phyloP scores from a whole-genome alignment of 2,113 vertebrate species.

The Brevimyrus niger region DNA sequence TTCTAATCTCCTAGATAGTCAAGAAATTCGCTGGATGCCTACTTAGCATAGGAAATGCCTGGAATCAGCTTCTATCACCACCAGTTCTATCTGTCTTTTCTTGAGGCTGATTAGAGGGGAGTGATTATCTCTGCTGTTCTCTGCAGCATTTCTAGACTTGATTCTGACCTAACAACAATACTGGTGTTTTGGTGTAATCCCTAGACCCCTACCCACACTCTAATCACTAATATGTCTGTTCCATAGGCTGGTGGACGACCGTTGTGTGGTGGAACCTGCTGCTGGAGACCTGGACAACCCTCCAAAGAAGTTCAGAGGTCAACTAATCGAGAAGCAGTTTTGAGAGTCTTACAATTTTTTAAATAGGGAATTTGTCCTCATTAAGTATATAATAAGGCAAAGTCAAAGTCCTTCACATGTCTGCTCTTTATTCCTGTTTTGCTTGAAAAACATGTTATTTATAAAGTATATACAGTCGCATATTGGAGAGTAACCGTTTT shows the following conservation, averaged over 20 bases:
- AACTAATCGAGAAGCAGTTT: not conserved
- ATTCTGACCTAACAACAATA: not conserved
- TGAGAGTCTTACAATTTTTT: not conserved
- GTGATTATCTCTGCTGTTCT: not conserved
- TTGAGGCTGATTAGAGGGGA: not conserved
- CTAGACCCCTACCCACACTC: not conserved
- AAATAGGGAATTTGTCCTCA: not conserved
- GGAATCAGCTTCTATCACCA: not conserved
- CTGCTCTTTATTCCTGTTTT: not conserved
- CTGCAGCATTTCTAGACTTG: not conserved
- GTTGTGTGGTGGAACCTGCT: conserved; percentile 87
- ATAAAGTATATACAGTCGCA: not conserved
- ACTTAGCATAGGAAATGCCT: not conserved
- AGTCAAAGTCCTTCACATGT: not conserved
- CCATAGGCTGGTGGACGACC: conserved; percentile 85
- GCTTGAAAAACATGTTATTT: not conserved
- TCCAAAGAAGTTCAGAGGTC: conserved; percentile 95
- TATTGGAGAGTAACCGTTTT: not conserved
- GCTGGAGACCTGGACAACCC: conserved; percentile 90
- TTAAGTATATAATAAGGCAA: not conserved
- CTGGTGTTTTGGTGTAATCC: not conserved
- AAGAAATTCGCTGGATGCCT: not conserved
- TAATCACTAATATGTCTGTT: conserved; percentile 22
- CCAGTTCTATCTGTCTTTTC: too few species aligned
- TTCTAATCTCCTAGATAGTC: not conserved